Base-by-base conservation (phyloP, 2,113 vertebrate genomes). In the Gymnorhina tibicen region DNA sequence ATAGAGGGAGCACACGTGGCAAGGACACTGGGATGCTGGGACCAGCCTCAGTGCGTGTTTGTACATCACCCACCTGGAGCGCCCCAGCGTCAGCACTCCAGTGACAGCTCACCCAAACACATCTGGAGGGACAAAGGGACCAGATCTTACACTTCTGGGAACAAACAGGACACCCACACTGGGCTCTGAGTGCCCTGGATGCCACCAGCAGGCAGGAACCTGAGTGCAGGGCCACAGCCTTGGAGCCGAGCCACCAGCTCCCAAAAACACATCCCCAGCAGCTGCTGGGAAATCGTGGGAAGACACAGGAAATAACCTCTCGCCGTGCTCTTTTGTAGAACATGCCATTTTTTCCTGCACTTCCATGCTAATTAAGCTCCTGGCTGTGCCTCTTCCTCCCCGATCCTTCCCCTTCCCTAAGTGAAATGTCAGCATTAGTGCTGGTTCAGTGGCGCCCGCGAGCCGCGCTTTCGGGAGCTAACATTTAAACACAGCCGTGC, bases 341-440 rank as follows among this genome's bases (percentile, higher is more conserved):
- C 68, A 74, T 0, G 0, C 26, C 16, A 2, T 20, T 83, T 83
- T 76, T 60, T 63, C 5, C 67, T 60, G 27, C 39, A 3, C 10
- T 89, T 85, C 69, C 47, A 32, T 41, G 60, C 39, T 95, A 91
- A 96, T 93, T 92, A 69, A 90, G 24, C 60, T 91, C 46, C 93
- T 86, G 83, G 56, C 78, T 55, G 58, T 67, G 73, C 80, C 3
- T 5, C 47, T 76, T 77, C 75, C 87, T 73, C 85, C 41, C 62
- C 7, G 7, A 13, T 49, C 87, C 62, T 78, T 87, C 49, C 53
- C 70, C 11, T 91, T 75, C 62, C 73, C 50, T 10, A 23, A 90
- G 72, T 78, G 95, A 86, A 84, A 93, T 70, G 85, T 87, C 93
- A 81, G 94, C 13, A 16, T 74, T 55, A 82, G 91, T 24, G 82